Conservation (phyloP, 2,888 invertebrate genomes). For the Dinocampus coccinellae region DNA sequence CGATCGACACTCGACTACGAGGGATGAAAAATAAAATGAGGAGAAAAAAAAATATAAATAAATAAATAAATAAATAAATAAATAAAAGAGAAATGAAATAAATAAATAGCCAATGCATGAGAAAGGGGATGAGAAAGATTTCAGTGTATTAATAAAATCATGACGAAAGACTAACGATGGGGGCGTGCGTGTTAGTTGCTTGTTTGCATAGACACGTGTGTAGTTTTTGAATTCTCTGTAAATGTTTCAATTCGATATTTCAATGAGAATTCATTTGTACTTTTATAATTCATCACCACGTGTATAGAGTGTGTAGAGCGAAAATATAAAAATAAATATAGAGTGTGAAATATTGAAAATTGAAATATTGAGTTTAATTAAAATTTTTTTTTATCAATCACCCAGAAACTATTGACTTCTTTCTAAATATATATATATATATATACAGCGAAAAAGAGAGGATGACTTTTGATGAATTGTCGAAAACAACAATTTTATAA, state of each 20-base stretch:
- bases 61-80: neutral
- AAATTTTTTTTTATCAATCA: too few species aligned
- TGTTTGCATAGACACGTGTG: constrained; percentile 32
- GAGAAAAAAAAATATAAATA: neutral
- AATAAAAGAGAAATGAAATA: constrained; percentile 25
- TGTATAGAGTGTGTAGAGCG: too few species aligned
- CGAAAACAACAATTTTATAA: too few species aligned
- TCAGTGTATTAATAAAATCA: constrained; percentile 10
- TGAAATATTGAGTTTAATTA: too few species aligned
- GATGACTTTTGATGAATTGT: too few species aligned
- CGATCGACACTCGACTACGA: constrained; percentile 27
- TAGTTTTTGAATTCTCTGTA: constrained; percentile 8
- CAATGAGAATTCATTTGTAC: neutral
- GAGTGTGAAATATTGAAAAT: constrained; percentile 52
- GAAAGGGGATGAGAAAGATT: constrained; percentile 10
- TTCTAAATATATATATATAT: too few species aligned
- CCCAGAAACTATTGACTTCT: too few species aligned
- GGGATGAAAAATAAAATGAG: constrained; percentile 15
- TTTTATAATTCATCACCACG: constrained; percentile 4
- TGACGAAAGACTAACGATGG: constrained; percentile 34
- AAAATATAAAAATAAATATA: too few species aligned
- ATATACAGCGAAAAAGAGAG: too few species aligned
- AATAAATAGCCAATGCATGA: constrained; percentile 30
- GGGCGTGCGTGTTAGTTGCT: constrained; percentile 35
- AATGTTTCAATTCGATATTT: neutral